phyloP scores from a whole-genome alignment of 2,113 vertebrate genomes.

The Phylloscopus whistleri region DNA sequence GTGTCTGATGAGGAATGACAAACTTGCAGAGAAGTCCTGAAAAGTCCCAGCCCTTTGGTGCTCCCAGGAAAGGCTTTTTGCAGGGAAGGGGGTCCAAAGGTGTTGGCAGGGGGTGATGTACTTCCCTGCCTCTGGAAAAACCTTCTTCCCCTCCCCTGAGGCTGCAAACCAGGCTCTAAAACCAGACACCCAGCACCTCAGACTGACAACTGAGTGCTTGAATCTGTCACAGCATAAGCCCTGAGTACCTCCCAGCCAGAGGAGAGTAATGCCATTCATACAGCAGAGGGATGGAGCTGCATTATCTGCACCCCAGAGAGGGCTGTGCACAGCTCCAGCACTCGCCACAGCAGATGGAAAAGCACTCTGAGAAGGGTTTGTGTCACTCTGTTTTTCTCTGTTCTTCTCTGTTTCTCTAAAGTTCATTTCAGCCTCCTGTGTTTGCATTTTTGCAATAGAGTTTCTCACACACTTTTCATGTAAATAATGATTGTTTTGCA shows the following conservation, averaged over 20 bases:
- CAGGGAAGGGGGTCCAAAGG: no score
- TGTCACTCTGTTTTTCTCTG: no score
- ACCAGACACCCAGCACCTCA: not conserved
- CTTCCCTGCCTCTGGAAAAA: no score
- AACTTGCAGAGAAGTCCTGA: accelerated
- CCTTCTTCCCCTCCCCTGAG: not conserved
- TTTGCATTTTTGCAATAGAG: no score
- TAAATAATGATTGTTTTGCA: no score
- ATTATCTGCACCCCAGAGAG: not conserved
- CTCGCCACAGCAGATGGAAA: not conserved
- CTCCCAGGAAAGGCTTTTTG: not conserved
- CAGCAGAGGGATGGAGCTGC: not conserved
- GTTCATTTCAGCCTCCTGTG: no score
- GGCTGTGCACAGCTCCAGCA: not conserved
- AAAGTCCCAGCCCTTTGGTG: accelerated
- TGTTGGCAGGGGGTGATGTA: no score
- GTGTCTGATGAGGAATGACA: not conserved
- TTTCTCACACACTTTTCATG: no score
- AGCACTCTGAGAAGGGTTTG: not conserved
- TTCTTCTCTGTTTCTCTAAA: no score
- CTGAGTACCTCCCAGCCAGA: not conserved
- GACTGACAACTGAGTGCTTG: not conserved
- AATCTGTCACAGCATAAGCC: not conserved
- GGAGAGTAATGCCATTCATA: not conserved
- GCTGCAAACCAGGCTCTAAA: not conserved